phyloP scores from a whole-genome alignment of 2,888 invertebrate species.

The Morpho achilles region DNA sequence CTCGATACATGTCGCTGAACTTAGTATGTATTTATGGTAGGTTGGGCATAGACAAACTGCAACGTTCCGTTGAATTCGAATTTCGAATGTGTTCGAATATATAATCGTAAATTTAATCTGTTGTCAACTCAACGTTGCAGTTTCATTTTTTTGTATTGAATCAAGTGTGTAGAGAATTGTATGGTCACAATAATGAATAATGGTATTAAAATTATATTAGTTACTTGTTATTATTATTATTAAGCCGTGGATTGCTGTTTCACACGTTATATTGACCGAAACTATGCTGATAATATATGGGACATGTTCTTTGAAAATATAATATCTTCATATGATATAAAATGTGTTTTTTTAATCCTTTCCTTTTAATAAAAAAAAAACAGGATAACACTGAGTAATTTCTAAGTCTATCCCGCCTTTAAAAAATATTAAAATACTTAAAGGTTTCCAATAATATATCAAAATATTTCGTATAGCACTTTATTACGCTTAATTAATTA shows the following conservation, averaged over 20 bases:
- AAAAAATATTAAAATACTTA: too few relatives aligned
- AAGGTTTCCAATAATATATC: too few relatives aligned
- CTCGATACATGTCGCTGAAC: constrained; percentile 53
- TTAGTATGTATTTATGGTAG: constrained; percentile 63
- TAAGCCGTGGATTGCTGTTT: constrained; percentile 53
- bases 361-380: too few relatives aligned
- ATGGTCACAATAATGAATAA: constrained; percentile 59
- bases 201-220: constrained; percentile 66
- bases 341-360: constrained; percentile 28
- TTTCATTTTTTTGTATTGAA: constrained; percentile 58
- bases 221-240: constrained; percentile 68
- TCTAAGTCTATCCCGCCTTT: too few relatives aligned
- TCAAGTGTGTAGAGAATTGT: constrained; percentile 64
- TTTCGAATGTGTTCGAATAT: constrained; percentile 20
- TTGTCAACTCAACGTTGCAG: constrained; percentile 48
- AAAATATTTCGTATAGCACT: too few relatives aligned
- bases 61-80: constrained; percentile 40
- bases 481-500: too few relatives aligned
- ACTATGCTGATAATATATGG: constrained; percentile 68
- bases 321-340: constrained; percentile 73
- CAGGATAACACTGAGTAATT: too few relatives aligned
- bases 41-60: constrained; percentile 55
- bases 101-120: constrained; percentile 18
- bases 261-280: constrained; percentile 72
- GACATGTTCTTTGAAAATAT: constrained; percentile 79